phyloP scores from a whole-genome alignment of 35 echinoderm and acorn worm species.

The Hemicentrotus pulcherrimus region DNA sequence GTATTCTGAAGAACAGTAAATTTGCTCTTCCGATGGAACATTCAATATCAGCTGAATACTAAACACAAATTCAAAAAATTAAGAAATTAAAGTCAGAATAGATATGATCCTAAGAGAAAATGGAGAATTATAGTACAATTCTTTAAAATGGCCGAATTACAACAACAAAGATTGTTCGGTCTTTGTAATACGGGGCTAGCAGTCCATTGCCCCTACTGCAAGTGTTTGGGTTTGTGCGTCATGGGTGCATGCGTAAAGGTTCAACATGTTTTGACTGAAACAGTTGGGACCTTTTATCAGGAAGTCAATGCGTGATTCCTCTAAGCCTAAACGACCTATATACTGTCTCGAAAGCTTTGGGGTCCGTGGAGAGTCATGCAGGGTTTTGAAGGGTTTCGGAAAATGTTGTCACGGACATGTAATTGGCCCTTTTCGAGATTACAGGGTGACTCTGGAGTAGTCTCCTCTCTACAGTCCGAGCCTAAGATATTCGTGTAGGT shows the following conservation, averaged over 20 bases:
- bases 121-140: too few species aligned
- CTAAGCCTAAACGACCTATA: slow-evolving; percentile 9
- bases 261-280: background rate
- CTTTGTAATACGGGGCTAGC: too few species aligned
- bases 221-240: background rate
- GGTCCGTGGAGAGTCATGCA: background rate
- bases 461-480: background rate
- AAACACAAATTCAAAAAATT: too few species aligned
- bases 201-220: too few species aligned
- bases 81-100: too few species aligned
- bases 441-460: background rate
- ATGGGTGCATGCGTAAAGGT: background rate
- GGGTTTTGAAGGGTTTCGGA: background rate
- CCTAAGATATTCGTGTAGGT: background rate
- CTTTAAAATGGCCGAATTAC: too few species aligned
- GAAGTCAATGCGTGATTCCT: slow-evolving; percentile 9
- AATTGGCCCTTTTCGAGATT: background rate
- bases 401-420: background rate
- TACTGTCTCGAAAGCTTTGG: background rate
- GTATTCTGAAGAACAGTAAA: too few species aligned
- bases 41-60: too few species aligned
- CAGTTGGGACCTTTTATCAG: slow-evolving; percentile 16
- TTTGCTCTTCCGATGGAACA: too few species aligned
- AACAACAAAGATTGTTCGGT: too few species aligned
- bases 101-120: too few species aligned